Evolutionary conservation across 2,797 vertebrate genomes (phyloP).

Genomic region (Ispidina lecontei): DNA sequence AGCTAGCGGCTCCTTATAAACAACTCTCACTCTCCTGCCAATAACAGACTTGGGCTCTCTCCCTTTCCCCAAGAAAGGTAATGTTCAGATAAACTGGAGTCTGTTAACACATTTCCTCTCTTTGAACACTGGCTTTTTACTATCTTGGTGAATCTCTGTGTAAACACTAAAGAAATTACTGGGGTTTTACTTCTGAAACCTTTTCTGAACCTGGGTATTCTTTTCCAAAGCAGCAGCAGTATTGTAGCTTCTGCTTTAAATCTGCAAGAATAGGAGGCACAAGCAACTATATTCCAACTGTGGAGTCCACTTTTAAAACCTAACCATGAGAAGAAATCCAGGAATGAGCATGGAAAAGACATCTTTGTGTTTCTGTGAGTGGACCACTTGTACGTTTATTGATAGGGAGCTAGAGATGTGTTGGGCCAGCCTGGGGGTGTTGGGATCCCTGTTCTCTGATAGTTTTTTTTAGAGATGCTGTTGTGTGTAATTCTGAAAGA

Average conservation of each 20-base stretch:
- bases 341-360: background rate
- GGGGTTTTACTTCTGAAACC: background rate
- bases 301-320: background rate
- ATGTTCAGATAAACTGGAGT: conserved; percentile 19
- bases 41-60: background rate
- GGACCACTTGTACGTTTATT: background rate
- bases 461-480: background rate
- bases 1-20: conserved; percentile 2
- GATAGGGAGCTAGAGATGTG: background rate
- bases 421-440: background rate
- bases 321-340: background rate
- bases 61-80: conserved; percentile 59
- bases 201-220: background rate
- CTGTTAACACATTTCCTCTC: background rate
- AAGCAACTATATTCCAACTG: background rate
- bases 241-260: background rate
- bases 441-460: background rate
- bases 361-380: background rate
- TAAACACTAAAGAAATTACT: background rate
- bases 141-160: background rate
- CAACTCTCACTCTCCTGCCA: conserved; percentile 21
- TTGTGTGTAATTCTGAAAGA: background rate
- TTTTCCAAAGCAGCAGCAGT: background rate
- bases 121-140: background rate
- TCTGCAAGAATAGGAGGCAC: background rate